phyloP scores from a whole-genome alignment of 37 sponge, comb jelly and placozoan genomes.

The Mnemiopsis leidyi region DNA sequence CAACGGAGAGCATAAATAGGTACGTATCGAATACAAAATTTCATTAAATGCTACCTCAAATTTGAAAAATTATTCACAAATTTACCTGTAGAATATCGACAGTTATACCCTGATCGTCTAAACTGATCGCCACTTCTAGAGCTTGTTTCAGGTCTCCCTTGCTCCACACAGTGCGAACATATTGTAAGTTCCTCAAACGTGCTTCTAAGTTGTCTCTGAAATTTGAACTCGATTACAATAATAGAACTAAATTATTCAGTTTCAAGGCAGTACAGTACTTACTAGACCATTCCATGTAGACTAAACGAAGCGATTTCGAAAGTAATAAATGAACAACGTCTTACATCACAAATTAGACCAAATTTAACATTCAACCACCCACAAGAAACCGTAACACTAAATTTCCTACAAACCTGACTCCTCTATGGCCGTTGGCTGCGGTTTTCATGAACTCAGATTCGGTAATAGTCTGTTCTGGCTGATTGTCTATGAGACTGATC shows the following conservation, averaged over 20 bases:
- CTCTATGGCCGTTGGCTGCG: conserved; percentile 12
- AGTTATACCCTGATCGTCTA: conserved; percentile 1
- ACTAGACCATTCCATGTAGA: too few species aligned
- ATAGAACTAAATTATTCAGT: too few species aligned
- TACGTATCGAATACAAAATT: too few species aligned
- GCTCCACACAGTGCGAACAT: conserved; percentile 14
- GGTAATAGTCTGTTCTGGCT: background rate
- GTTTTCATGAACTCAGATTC: conserved; percentile 4
- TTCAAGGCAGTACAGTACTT: too few species aligned
- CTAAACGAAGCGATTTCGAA: too few species aligned
- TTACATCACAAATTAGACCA: too few species aligned
- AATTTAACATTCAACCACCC: too few species aligned
- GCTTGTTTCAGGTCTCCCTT: conserved; percentile 54
- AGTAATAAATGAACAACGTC: too few species aligned
- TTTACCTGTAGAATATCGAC: conserved; percentile 48
- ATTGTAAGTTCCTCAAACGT: conserved; percentile 19
- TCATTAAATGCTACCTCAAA: too few species aligned
- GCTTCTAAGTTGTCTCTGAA: conserved; percentile 37
- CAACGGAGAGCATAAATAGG: too few species aligned
- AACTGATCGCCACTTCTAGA: conserved; percentile 22
- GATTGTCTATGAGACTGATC: conserved; percentile 59
- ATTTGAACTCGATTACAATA: background rate
- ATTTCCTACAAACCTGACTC: conserved; percentile 48
- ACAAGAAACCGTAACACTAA: too few species aligned
- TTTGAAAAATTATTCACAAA: too few species aligned